phyloP scores from a whole-genome alignment of 2,797 vertebrate genomes.

The Carapus acus region DNA sequence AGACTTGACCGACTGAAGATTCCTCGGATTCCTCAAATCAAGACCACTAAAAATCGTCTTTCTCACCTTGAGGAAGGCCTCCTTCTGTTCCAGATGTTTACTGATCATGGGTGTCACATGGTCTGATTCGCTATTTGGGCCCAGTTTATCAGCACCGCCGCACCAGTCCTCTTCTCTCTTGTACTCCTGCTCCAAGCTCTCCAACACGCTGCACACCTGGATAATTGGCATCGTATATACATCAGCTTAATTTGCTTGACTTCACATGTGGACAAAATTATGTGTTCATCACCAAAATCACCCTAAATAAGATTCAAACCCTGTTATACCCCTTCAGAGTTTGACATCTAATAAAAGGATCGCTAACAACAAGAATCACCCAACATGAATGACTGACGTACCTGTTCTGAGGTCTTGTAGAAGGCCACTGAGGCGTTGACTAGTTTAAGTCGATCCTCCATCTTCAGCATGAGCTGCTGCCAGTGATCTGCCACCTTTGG shows the following conservation, averaged over 20 bases:
- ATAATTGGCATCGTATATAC: constrained; percentile 14
- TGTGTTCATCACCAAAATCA: no score
- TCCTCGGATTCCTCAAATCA: no score
- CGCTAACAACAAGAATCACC: no score
- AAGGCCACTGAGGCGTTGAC: constrained; percentile 98
- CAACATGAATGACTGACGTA: no score
- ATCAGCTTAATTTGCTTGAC: constrained; percentile 3
- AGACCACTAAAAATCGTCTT: not conserved
- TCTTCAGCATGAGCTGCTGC: constrained; percentile 99
- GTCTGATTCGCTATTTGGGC: constrained; percentile 94
- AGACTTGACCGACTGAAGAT: no score
- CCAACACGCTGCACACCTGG: constrained; percentile 89
- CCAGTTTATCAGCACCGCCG: constrained; percentile 93
- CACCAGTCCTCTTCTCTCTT: constrained; percentile 99
- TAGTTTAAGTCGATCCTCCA: constrained; percentile 97
- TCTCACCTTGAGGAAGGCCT: constrained; percentile 92
- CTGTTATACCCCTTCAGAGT: not conserved
- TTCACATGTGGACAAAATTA: no score
- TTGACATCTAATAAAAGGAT: no score
- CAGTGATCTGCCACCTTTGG: constrained; percentile 89
- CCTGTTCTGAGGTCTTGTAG: constrained; percentile 99
- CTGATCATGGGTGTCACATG: constrained; percentile 98
- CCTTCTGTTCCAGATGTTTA: constrained; percentile 98
- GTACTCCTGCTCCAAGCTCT: constrained; percentile 98
- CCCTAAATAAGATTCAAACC: no score